A percentile compares a stretch with the other conserved stretches of the same genome.
Evolutionary conservation across 2,888 invertebrate genomes (phyloP).

Genomic region (Psylliodes chrysocephalus): DNA sequence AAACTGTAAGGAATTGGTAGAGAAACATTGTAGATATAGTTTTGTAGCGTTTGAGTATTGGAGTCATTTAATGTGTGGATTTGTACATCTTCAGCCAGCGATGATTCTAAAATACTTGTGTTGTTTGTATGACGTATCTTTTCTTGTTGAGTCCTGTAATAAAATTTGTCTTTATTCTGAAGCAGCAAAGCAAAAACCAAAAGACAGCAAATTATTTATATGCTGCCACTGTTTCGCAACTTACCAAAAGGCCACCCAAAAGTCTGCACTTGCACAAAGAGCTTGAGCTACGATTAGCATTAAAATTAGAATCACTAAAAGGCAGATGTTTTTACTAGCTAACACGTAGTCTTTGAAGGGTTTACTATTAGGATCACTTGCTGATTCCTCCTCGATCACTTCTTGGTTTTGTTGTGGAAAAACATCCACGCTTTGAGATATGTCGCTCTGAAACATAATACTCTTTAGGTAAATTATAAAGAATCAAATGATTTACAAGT

Average conservation of each 20-base stretch:
- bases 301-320: slow-evolving; percentile 43
- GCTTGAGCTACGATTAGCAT: slow-evolving; percentile 53
- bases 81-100: too few relatives aligned
- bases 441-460: not conserved
- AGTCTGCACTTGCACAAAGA: slow-evolving; percentile 54
- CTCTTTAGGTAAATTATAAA: too few relatives aligned
- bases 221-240: slow-evolving; percentile 8
- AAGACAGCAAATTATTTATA: too few relatives aligned
- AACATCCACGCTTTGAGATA: not conserved
- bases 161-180: too few relatives aligned
- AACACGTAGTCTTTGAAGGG: slow-evolving; percentile 54
- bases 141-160: slow-evolving; percentile 56
- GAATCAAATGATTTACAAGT: too few relatives aligned
- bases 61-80: too few relatives aligned
- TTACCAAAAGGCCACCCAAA: slow-evolving; percentile 59
- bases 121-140: slow-evolving; percentile 41
- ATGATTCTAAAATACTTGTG: slow-evolving; percentile 23
- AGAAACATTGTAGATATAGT: not conserved
- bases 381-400: slow-evolving; percentile 44
- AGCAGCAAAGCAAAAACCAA: too few relatives aligned
- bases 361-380: slow-evolving; percentile 34
- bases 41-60: not conserved
- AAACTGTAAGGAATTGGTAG: not conserved
- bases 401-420: not conserved
- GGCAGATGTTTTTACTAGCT: slow-evolving; percentile 47